phyloP scores from a whole-genome alignment of 2,797 vertebrate genomes.

The Dryobates pubescens region DNA sequence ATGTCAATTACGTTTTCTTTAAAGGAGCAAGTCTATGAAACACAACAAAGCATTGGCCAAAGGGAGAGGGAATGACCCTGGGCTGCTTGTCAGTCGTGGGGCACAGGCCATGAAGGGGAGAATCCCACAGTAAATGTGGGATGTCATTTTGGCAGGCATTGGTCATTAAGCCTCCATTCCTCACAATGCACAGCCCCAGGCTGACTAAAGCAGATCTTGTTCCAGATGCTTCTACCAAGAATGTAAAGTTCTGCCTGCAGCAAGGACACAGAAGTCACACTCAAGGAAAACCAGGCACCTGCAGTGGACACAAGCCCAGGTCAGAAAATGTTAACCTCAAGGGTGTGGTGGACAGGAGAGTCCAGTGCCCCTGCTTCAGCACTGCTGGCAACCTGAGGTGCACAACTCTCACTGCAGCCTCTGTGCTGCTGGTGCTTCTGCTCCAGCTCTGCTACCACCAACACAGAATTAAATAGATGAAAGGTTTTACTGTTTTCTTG shows the following conservation, averaged over 20 bases:
- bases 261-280: not conserved
- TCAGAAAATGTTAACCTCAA: not conserved
- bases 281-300: not conserved
- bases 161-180: rapidly evolving
- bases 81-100: not conserved
- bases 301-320: rapidly evolving
- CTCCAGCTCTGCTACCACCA: not conserved
- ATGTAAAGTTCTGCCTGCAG: not conserved
- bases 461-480: rapidly evolving
- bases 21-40: not conserved
- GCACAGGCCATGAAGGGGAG: not conserved
- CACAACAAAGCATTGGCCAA: not conserved
- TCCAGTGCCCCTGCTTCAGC: not conserved
- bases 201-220: rapidly evolving
- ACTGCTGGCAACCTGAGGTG: not conserved
- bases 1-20: not conserved
- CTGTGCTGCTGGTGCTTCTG: rapidly evolving
- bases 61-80: not conserved
- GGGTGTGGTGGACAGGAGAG: too few species aligned
- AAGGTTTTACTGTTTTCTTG: not conserved
- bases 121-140: not conserved
- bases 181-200: not conserved
- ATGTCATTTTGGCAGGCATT: not conserved
- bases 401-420: not conserved
- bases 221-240: not conserved